phyloP scores from a whole-genome alignment of 2,888 invertebrate genomes.

The Drosophila kambysellisi region DNA sequence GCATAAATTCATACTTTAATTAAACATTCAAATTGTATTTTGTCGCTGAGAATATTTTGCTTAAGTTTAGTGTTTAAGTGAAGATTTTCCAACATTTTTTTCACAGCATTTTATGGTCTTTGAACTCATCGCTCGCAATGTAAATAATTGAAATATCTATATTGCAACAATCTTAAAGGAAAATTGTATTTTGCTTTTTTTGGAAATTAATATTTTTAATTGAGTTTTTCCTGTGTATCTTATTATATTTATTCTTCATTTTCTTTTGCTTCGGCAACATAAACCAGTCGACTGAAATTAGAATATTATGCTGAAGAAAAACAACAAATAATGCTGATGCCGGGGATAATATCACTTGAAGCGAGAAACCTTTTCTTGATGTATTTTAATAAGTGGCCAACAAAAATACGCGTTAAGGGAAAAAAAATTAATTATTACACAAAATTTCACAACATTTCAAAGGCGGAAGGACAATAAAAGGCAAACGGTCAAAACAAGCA shows the following conservation, averaged over 20 bases:
- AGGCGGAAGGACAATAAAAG: constrained; percentile 74
- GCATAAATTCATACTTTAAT: neutral
- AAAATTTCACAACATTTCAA: constrained; percentile 74
- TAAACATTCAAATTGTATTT: neutral
- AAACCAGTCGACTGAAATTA: constrained; percentile 70
- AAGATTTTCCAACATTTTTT: neutral
- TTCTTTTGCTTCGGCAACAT: constrained; percentile 35
- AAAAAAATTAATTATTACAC: constrained; percentile 75
- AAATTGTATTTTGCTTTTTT: constrained; percentile 33
- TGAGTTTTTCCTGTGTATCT: constrained; percentile 58
- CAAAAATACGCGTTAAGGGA: constrained; percentile 32
- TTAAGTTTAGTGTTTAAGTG: constrained; percentile 1
- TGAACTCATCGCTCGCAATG: neutral
- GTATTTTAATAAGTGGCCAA: constrained; percentile 16
- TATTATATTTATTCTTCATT: neutral
- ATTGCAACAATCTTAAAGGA: constrained; percentile 24
- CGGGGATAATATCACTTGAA: constrained; percentile 65
- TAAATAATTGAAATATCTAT: constrained; percentile 23
- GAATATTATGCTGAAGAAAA: constrained; percentile 61
- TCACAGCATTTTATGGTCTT: neutral
- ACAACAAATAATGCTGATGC: constrained; percentile 40
- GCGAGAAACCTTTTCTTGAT: constrained; percentile 43
- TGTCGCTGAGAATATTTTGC: neutral
- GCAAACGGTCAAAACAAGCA: constrained; percentile 50
- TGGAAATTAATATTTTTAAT: constrained; percentile 65